Base-by-base conservation (phyloP, 2,888 invertebrate genomes). In the Labia minor region DNA sequence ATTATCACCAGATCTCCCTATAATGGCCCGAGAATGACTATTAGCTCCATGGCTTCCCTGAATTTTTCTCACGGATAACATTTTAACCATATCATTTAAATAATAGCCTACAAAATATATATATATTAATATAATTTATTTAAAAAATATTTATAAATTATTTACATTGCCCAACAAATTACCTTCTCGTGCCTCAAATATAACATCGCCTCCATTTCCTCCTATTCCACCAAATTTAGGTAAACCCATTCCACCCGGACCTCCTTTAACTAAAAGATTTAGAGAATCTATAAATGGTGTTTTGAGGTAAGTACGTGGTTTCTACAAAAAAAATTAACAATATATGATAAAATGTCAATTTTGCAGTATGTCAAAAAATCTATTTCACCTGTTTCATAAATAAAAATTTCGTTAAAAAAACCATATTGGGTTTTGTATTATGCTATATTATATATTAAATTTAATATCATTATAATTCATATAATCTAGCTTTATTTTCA, bases 191-290 rank as follows among this genome's bases (percentile, higher is more conserved):
- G 87, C 87, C 33, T 84, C 77, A 16, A 91, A 82, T 73, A 85
- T 85, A 1, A 98, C 86, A 77, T 89, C 85, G 1, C 97, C 97
- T 61, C 97, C 97, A 76, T 88, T 86, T 0, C 97, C 97, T 10
- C 97, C 97, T 11, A 90, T 78, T 0, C 92, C 97, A 1, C 95
- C 95, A 77, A 85, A 92, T 74, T 88, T 88, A 1, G 88, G 88
- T 19, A 86, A 78, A 16, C 90, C 90, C 74, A 83, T 83, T 37
- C 89, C 90, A 10, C 97, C 97, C 20, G 85, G 80, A 1, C 97
- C 97, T 1, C 88, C 95, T 75, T 85, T 85, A 0, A 92, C 90
- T 73, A 86, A 83, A 49, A 97, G 76, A 70, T 89, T 82, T 20
- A 96, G 79, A 0, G 87, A 85, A 77, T 97, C 97, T 49, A 94